These are phyloP conservation scores for Delphinus delphis DNA, from an alignment of 2,113 vertebrate species.

Conservation along the genomic window DNA sequence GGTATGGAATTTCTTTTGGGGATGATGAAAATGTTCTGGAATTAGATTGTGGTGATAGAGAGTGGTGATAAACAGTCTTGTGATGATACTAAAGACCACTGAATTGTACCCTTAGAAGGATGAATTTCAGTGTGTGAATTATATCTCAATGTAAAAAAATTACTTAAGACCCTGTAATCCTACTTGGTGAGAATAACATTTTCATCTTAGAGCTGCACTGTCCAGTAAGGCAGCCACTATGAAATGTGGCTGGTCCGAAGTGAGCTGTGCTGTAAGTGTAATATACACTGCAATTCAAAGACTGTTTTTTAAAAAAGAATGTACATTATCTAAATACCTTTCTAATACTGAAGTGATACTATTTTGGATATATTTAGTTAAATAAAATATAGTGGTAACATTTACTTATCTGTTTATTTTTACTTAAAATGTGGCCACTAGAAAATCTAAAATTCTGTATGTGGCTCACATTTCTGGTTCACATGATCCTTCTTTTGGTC, in stretches of 20 bases:
- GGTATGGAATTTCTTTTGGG: neutral
- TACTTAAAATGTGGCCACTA: neutral
- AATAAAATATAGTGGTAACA: neutral
- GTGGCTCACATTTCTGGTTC: neutral
- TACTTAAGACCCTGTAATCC: neutral
- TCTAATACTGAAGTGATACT: neutral
- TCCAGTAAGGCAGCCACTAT: neutral
- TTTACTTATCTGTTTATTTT: neutral
- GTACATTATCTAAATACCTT: neutral
- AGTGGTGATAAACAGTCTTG: too few relatives aligned
- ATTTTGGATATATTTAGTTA: neutral
- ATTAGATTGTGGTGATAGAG: neutral
- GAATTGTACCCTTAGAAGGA: neutral
- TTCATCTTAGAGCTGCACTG: neutral
- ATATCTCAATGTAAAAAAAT: neutral
- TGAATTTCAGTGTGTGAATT: neutral
- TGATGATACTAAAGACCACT: neutral
- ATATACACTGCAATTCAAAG: neutral
- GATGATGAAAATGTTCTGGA: neutral
- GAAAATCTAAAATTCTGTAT: neutral
- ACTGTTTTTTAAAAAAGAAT: neutral
- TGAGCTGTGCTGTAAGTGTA: neutral
- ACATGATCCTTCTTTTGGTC: neutral
- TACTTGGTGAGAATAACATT: neutral
- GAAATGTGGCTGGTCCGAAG: neutral